Evolutionary conservation across 2,113 vertebrate species (phyloP).

Genomic region (Nymphicus hollandicus): DNA sequence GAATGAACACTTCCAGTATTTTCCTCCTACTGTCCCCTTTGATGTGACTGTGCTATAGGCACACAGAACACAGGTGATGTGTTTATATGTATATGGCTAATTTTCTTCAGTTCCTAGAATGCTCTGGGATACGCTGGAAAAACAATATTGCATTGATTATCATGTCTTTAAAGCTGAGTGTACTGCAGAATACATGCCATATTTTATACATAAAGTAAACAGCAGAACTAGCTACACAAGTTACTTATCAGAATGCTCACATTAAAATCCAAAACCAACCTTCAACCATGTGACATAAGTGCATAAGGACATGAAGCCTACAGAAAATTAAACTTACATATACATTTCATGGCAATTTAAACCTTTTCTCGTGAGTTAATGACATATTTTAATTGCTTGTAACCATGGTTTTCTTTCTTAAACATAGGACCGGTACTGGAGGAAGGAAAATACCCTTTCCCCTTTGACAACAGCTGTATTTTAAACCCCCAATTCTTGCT

Average conservation of each 20-base stretch:
- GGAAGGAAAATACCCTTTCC: conserved; percentile 6
- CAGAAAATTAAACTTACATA: conserved; percentile 19
- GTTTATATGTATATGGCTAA: background rate
- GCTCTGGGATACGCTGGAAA: background rate
- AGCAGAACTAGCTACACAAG: background rate
- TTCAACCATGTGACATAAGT: background rate
- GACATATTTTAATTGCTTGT: conserved; percentile 4
- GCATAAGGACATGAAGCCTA: background rate
- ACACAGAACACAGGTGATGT: background rate
- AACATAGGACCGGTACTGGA: background rate
- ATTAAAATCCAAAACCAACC: background rate
- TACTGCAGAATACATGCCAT: background rate
- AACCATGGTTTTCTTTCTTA: background rate
- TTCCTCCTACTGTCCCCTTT: background rate
- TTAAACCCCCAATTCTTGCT: background rate
- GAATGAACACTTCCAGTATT: background rate
- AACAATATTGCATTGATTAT: conserved; percentile 1
- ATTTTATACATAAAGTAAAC: background rate
- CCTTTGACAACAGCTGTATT: background rate
- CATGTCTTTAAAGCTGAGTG: background rate
- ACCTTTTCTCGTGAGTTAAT: conserved; percentile 3
- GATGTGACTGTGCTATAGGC: background rate
- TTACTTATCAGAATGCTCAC: background rate
- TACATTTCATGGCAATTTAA: conserved; percentile 15
- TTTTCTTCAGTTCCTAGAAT: background rate